These are phyloP conservation scores for Anguilla marmorata DNA, from an alignment of 2,797 vertebrate genomes.

Conservation along the genomic window DNA sequence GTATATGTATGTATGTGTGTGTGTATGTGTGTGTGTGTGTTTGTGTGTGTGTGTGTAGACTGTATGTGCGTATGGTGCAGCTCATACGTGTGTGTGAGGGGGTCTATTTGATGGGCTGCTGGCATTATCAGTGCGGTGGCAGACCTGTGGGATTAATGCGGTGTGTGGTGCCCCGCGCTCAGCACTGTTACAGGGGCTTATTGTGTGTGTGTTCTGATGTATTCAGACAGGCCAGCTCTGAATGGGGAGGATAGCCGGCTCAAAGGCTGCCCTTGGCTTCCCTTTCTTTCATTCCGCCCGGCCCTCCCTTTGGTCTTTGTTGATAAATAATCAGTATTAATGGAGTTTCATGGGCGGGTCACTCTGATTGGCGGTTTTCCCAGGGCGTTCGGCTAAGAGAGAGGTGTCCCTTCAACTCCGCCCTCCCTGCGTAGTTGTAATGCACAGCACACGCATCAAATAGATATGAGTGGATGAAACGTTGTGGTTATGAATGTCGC, in stretches of 20 bases:
- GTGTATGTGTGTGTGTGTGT: slow-evolving; percentile 20
- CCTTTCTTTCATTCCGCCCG: not conserved
- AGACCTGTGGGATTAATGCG: not conserved
- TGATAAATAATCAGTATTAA: slow-evolving; percentile 5
- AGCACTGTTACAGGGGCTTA: not conserved
- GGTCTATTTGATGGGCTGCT: not conserved
- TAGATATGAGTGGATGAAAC: not conserved
- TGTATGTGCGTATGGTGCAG: not conserved
- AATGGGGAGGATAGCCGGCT: not conserved
- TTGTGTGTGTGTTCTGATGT: not conserved
- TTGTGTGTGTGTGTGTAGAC: not conserved
- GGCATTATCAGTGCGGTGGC: not conserved
- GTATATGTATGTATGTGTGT: not conserved
- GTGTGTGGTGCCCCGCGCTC: not conserved
- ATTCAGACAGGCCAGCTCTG: not conserved
- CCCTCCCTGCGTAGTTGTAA: not conserved
- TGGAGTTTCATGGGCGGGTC: not conserved
- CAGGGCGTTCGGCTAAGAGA: not conserved
- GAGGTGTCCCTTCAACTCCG: not conserved
- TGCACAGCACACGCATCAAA: not conserved
- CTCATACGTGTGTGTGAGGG: not conserved
- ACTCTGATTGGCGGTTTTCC: not conserved
- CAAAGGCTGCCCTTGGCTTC: not conserved
- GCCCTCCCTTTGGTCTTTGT: not conserved
- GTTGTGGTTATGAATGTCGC: not conserved